Base-by-base conservation (phyloP, 2,113 vertebrate species). In the Marmota monax region DNA sequence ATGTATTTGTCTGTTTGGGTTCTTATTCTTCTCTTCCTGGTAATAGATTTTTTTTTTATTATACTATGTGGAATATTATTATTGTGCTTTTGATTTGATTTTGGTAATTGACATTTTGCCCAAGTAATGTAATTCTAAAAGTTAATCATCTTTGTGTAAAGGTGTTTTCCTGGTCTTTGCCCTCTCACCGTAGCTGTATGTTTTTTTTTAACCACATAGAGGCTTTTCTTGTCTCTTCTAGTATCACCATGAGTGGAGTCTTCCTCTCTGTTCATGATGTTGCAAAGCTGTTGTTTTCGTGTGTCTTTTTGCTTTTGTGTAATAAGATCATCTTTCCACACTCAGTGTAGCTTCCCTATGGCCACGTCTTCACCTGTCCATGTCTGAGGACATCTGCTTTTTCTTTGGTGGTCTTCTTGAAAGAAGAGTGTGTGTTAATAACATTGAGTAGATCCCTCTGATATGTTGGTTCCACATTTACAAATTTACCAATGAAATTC, bases 31-130 rank as follows among this genome's bases (percentile, higher is more conserved):
- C 37, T 72, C 78, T 79, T 56, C 39, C 11, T 88, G 69, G 2
- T 56, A 94, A 67, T 63, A 84, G 39, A 32, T 83, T 8, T 58
- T 58, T 58, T 58, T 82, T 92, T 82, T 73, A 63, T 88, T 86
- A 70, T 34, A 90, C 63, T 53, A 0, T 84, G 12, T 83, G 32
- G 22, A 89, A 22, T 91, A 34, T 58, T 79, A 80, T 84, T 63
- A 22, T 45, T 70, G 27, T 22, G 8, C n/a, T 39, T 69, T 90
- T 88, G 90, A 65, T 84, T 90, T 92, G 72, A 39, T 77, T 93
- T 93, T 88, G 85, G 16, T 72, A 63, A 34, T 69, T 63, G 39
- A 72, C 14, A 48, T 18, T 83, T 95, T 92, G 61, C 29, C 34
- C 12, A 63, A 61, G 17, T 84, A 83, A n/a, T n/a, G 7, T 51